phyloP scores from a whole-genome alignment of 2,113 vertebrate species.

The Brachyistius frenatus region DNA sequence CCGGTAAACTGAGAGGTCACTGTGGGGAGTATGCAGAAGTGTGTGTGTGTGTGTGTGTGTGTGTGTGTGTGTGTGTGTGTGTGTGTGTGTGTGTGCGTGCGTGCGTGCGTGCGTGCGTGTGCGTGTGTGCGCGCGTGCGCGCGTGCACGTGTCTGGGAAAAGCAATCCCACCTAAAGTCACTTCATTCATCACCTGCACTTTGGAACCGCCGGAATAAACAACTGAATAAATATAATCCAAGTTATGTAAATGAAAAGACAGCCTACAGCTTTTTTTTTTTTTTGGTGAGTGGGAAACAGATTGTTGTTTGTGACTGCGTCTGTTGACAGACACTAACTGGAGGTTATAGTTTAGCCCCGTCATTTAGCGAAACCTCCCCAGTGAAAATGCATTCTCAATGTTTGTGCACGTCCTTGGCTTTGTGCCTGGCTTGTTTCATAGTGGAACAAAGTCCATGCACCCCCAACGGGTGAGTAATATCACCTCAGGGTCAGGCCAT shows the following conservation, averaged over 20 bases:
- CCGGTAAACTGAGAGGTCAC: slow-evolving; percentile 60
- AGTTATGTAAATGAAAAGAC: slow-evolving; percentile 1
- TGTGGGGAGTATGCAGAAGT: slow-evolving; percentile 39
- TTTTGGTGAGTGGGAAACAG: neutral
- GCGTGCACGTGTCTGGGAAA: slow-evolving; percentile 12
- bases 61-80: slow-evolving; percentile 17
- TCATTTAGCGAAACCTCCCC: slow-evolving; percentile 31
- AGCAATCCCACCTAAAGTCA: slow-evolving; percentile 14
- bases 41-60: slow-evolving; percentile 23
- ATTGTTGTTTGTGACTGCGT: slow-evolving; percentile 2
- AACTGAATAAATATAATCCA: slow-evolving; percentile 7
- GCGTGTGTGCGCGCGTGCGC: slow-evolving; percentile 18
- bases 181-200: neutral
- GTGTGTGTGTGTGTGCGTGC: slow-evolving; percentile 16
- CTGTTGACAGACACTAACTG: slow-evolving; percentile 29
- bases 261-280: neutral
- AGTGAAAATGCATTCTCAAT: slow-evolving; percentile 24
- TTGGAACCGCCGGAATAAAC: slow-evolving; percentile 34
- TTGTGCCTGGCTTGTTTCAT: slow-evolving; percentile 46
- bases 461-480: slow-evolving; percentile 56
- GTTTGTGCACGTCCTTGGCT: slow-evolving; percentile 30
- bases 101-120: slow-evolving; percentile 17
- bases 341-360: slow-evolving; percentile 36
- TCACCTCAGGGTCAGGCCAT: slow-evolving; percentile 67
- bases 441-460: slow-evolving; percentile 52